These are phyloP conservation scores for Argyra leucocephala DNA, from an alignment of 2,888 invertebrate species.

Conservation along the genomic window DNA sequence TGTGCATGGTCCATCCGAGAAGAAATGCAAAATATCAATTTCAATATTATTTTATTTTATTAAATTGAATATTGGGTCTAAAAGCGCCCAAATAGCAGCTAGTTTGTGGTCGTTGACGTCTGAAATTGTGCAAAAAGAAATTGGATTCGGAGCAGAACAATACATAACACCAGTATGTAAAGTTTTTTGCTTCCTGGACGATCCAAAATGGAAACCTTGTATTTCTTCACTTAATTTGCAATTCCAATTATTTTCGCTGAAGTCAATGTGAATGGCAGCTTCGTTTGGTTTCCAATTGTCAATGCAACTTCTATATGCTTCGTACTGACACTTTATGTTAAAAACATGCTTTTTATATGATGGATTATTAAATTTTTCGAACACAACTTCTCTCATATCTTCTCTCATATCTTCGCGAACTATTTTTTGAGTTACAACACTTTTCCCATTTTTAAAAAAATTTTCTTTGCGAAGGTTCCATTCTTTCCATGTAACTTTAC, in stretches of 20 bases:
- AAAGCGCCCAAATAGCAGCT: slow-evolving; percentile 9
- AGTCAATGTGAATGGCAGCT: slow-evolving; percentile 14
- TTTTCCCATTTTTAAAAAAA: not conserved
- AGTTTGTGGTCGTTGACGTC: not conserved
- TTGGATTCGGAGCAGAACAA: not conserved
- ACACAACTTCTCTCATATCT: not conserved
- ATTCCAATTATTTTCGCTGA: slow-evolving; percentile 16
- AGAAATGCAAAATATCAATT: not conserved
- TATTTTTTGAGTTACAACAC: no score
- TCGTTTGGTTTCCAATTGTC: not conserved
- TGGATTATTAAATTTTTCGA: not conserved
- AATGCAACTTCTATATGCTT: not conserved
- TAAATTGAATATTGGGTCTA: not conserved
- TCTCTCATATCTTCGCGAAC: not conserved
- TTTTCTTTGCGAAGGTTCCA: not conserved
- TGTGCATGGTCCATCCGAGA: slow-evolving; percentile 11
- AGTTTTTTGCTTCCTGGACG: slow-evolving; percentile 7
- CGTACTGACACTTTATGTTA: not conserved
- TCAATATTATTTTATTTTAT: not conserved
- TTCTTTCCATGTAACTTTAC: not conserved
- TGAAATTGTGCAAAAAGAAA: not conserved
- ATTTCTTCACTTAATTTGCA: slow-evolving; percentile 12
- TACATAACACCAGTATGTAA: not conserved
- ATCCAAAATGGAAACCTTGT: slow-evolving; percentile 13
- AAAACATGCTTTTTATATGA: not conserved